A percentile compares a stretch with the other conserved stretches of the same genome.
Conservation (phyloP, 2,888 invertebrate genomes). For the Dysmachus trigonus region DNA sequence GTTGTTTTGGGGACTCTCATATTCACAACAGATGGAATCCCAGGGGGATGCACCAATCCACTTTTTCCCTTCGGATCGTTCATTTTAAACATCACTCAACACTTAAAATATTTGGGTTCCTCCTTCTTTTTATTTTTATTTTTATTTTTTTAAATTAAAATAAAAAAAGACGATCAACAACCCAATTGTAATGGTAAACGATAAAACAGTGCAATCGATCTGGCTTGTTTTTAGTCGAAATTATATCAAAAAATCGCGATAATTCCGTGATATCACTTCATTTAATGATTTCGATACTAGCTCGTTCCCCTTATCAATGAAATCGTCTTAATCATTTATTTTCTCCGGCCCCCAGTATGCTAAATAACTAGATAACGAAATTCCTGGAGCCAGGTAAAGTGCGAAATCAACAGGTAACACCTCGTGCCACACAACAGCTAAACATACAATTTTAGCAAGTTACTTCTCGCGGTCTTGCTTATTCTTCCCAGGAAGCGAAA, state of each 20-base stretch:
- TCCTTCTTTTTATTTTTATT: too few relatives aligned
- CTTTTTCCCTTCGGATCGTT: neutral
- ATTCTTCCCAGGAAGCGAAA: neutral
- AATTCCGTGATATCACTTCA: neutral
- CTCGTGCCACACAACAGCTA: neutral
- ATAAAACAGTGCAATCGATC: neutral
- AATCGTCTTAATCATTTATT: neutral
- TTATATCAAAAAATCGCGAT: neutral
- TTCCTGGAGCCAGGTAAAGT: neutral
- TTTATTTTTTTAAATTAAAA: too few relatives aligned
- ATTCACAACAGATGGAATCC: neutral
- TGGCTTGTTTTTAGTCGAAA: neutral
- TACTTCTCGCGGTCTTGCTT: neutral
- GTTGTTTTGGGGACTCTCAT: slow-evolving; percentile 73
- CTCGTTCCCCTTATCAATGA: neutral
- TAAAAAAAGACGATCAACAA: neutral
- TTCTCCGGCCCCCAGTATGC: neutral
- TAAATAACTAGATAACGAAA: neutral
- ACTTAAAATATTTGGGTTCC: neutral
- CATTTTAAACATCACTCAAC: slow-evolving; percentile 14
- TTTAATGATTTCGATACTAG: neutral
- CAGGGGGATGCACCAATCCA: neutral
- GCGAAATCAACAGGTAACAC: neutral
- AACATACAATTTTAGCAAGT: neutral
- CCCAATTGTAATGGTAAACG: too few relatives aligned